Evolutionary conservation across 2,797 vertebrate genomes (phyloP), one percentile per base, ranked within the genome.

Genomic region (Lerista edwardsae): DNA sequence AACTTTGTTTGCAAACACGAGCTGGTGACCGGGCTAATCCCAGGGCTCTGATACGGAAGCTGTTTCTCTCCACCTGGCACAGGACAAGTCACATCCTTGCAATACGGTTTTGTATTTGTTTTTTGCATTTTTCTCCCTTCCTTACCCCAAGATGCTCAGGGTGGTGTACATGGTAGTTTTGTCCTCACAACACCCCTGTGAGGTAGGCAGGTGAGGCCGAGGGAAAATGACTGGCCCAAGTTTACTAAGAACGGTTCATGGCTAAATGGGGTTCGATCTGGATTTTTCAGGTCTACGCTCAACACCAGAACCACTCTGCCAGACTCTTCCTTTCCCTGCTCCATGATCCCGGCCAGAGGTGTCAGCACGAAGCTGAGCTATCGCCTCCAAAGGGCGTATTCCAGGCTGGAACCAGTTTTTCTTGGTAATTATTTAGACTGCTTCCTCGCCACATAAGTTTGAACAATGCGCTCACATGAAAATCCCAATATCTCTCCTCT

Each of bases 351-450:
- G 15, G 77, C 79, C 61, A 61, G 88, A 90, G 57, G 44, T n/a
- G 0, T 29, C 83, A 90, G 88, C 64, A 81, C 88, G 8, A 2
- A 76, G 14, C 11, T 47, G 62, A 47, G 67, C 1, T 67, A 82
- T 25, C 47, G 75, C 51, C 21, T 89, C 72, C n/a, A 64, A 76
- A 76, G 81, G 76, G 57, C 47, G 76, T 75, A 8, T 76, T 86
- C 86, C 84, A 82, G 12, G 69, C 4, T 71, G 36, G 76, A 92
- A 91, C 90, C 87, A 87, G 91, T 91, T 90, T 79, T 34, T 69
- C 79, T 82, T 82, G 89, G 87, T 0, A 0, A 3, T 68, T 89
- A 82, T 86, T 90, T 88, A 89, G 83, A 65, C 87, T 89, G 88
- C 86, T 81, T 91, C 86, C 55, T 75, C 88, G 85, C 91, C 90